phyloP scores from a whole-genome alignment of 1,140 invertebrate genomes.

The Polypedilum pembai region DNA sequence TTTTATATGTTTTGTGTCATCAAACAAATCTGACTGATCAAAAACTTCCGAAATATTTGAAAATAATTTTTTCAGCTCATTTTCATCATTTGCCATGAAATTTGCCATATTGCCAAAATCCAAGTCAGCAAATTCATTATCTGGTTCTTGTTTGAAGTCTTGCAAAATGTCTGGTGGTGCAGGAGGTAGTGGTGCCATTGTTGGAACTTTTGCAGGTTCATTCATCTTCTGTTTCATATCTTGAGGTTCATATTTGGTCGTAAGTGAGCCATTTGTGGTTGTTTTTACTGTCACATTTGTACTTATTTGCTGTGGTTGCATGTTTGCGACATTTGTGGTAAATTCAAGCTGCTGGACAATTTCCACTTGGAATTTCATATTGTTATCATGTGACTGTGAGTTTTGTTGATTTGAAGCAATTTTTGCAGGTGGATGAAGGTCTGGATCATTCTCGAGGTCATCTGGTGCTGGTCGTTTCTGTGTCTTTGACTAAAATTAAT shows the following conservation, averaged over 20 bases:
- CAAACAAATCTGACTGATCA: conserved; percentile 71
- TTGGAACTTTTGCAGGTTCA: conserved; percentile 36
- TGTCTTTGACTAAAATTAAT: conserved; percentile 69
- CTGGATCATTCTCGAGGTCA: conserved; percentile 56
- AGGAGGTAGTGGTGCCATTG: conserved; percentile 34
- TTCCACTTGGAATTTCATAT: conserved; percentile 80
- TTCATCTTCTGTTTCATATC: conserved; percentile 36
- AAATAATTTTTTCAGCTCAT: conserved; percentile 45
- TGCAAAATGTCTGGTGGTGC: conserved; percentile 49
- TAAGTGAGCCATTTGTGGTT: conserved; percentile 71
- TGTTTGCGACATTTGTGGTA: conserved; percentile 70
- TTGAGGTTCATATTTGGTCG: conserved; percentile 45
- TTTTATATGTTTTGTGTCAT: not conserved
- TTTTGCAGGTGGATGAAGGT: conserved; percentile 50
- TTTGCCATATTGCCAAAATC: conserved; percentile 73
- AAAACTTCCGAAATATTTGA: conserved; percentile 68
- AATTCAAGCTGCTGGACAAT: conserved; percentile 85
- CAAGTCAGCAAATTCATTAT: conserved; percentile 73
- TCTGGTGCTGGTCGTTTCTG: conserved; percentile 60
- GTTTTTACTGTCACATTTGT: conserved; percentile 90
- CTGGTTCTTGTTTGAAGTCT: conserved; percentile 79
- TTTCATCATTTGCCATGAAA: conserved; percentile 70
- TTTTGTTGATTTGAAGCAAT: conserved; percentile 41
- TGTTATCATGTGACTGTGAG: conserved; percentile 46
- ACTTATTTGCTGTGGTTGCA: conserved; percentile 80